Conservation (phyloP, 2,797 vertebrate species). For the Scyliorhinus canicula region DNA sequence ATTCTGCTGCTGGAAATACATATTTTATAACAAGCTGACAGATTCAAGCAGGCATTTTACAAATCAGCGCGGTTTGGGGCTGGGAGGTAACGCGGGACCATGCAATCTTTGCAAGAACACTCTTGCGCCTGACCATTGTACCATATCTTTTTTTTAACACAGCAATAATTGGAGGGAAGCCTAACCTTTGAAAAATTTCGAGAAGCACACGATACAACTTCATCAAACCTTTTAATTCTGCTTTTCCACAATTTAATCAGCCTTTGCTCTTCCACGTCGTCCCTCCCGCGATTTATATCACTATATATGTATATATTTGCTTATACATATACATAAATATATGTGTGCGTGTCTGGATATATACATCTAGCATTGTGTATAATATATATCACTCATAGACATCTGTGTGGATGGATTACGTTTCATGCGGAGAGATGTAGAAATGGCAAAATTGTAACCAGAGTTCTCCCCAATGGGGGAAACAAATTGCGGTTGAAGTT, state of each 20-base stretch:
- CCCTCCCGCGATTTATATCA: slow-evolving; percentile 49
- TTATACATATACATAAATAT: slow-evolving; percentile 62
- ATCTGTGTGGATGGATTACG: slow-evolving; percentile 68
- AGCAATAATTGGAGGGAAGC: background rate
- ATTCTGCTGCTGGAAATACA: slow-evolving; percentile 29
- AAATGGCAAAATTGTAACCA: slow-evolving; percentile 61
- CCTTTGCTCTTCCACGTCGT: slow-evolving; percentile 28
- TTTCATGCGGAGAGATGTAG: slow-evolving; percentile 66
- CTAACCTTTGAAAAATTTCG: background rate
- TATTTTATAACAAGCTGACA: slow-evolving; percentile 36
- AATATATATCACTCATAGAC: slow-evolving; percentile 61
- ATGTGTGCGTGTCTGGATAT: slow-evolving; percentile 61
- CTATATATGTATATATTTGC: slow-evolving; percentile 51
- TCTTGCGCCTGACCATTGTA: background rate
- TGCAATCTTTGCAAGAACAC: background rate
- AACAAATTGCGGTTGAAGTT: slow-evolving; percentile 7
- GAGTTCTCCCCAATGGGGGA: background rate
- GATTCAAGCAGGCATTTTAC: slow-evolving; percentile 26
- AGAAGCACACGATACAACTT: background rate
- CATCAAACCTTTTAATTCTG: background rate
- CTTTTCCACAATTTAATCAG: background rate
- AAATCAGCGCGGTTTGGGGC: background rate
- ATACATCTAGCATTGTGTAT: slow-evolving; percentile 57
- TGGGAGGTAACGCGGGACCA: slow-evolving; percentile 6
- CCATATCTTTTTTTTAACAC: background rate